phyloP scores from a whole-genome alignment of 2,888 invertebrate species.

The Cosmia trapezina region DNA sequence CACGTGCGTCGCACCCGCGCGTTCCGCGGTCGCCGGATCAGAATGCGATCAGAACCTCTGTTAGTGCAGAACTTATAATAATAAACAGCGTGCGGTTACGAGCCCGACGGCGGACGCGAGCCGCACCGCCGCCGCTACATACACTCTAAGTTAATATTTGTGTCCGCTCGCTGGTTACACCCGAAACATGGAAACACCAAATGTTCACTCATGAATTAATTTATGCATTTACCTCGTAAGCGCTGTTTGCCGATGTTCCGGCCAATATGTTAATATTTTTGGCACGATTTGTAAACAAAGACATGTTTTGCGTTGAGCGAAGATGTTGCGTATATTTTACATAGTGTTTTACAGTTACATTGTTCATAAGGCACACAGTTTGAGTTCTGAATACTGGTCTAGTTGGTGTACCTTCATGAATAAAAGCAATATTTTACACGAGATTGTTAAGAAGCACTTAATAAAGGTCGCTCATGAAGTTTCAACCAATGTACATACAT shows the following conservation, averaged over 20 bases:
- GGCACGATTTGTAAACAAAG: conserved; percentile 76
- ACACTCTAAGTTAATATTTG: conserved; percentile 87
- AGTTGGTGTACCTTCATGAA: conserved; percentile 71
- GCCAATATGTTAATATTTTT: conserved; percentile 83
- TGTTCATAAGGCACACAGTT: conserved; percentile 79
- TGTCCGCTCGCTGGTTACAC: conserved; percentile 85
- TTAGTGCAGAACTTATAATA: conserved; percentile 90
- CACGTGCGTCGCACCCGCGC: conserved; percentile 85
- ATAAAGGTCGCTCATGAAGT: conserved; percentile 58
- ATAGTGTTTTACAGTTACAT: conserved; percentile 81
- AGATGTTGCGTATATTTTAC: conserved; percentile 81
- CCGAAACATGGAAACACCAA: conserved; percentile 87
- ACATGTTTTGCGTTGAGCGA: conserved; percentile 75
- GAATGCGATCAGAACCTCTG: conserved; percentile 84
- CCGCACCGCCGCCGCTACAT: conserved; percentile 78
- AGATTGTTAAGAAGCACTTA: conserved; percentile 57
- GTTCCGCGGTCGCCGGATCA: conserved; percentile 82
- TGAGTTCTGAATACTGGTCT: conserved; percentile 82
- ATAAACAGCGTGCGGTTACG: conserved; percentile 86
- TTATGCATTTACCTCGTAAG: conserved; percentile 76
- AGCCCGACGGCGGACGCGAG: conserved; percentile 80
- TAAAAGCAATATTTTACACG: conserved; percentile 75
- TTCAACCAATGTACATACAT: conserved; percentile 63
- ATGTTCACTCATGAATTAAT: conserved; percentile 64
- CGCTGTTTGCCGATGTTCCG: conserved; percentile 85